These are phyloP conservation scores for Columba livia DNA, from an alignment of 2,113 vertebrate species.

Conservation along the genomic window DNA sequence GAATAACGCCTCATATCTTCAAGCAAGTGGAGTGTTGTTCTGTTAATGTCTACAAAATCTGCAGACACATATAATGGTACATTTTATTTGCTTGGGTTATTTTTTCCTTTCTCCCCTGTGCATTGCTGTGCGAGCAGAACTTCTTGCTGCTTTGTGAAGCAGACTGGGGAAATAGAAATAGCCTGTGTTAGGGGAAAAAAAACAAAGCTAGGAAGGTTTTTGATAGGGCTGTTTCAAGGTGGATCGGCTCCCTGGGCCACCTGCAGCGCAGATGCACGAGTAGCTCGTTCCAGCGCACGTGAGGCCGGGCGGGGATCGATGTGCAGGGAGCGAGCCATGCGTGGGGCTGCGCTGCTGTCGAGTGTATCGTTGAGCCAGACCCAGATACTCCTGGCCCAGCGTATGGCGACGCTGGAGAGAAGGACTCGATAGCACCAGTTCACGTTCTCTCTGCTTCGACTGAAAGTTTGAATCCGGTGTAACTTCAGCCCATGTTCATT, in stretches of 20 bases:
- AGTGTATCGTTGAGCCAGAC: neutral
- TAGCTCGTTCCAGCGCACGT: neutral
- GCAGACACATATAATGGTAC: neutral
- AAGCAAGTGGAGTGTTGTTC: neutral
- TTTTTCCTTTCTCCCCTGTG: neutral
- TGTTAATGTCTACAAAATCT: neutral
- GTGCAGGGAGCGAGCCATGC: accelerated
- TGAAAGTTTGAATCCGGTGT: neutral
- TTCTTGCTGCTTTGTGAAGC: neutral
- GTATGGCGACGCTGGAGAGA: neutral
- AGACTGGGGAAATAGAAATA: neutral
- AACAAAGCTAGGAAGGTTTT: neutral
- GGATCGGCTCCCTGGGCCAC: neutral
- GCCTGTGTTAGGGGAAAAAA: neutral
- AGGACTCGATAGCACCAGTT: accelerated
- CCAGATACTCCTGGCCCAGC: neutral
- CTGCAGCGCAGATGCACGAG: neutral
- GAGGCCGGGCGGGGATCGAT: neutral
- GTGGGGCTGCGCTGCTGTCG: neutral
- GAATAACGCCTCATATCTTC: neutral
- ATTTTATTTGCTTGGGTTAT: neutral
- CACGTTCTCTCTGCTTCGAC: neutral
- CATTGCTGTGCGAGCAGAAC: neutral
- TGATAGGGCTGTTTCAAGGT: neutral
- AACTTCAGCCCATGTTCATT: neutral